Base-by-base conservation (phyloP, 2,888 invertebrate genomes). In the Archips xylosteana region DNA sequence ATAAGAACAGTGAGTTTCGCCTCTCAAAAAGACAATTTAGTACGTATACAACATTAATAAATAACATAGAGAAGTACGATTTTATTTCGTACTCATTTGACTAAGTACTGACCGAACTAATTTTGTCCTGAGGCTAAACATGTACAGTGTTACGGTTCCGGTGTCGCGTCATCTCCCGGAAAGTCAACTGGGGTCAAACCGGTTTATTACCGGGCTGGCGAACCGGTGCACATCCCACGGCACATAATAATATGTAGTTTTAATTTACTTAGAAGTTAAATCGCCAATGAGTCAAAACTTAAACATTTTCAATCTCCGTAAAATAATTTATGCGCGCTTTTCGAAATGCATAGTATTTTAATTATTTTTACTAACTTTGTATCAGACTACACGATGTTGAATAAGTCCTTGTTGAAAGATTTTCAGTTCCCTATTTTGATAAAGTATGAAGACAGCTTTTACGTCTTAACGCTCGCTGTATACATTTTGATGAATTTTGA, bases 71-170 rank as follows among this genome's bases (percentile, higher is more conserved):
- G 63, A 62, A 45, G 60, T 62, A 74, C 23, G 15, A 54, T 23
- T 54, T 42, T 8, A n/a, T 12, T 54, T 54, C 54, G 9, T 23
- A 49, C n/a, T 36, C 71, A 71, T 68, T 75, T 59, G 64, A 75
- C 71, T 57, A 57, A 57, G 32, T 75, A 75, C 75, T 71, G 75
- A 75, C 75, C 75, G 36, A 71, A 63, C 34, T 57, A 57, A 32
- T 4, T 32, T 57, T 57, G 12, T 32, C 32, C 12, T 32, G 23
- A 45, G 45, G 23, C 54, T 54, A 54, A 32, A 57, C 12, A 10
- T 12, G 32, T 57, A 12, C 9, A 57, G 1, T n/a, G 32, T 57
- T 10, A 32, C 10, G 32, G 10, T 23, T 57, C 54, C 23, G 54
- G 8, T 9, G 54, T 32, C 32, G 10, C 57, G 12, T 32, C 57